Evolutionary conservation across 2,113 vertebrate species (phyloP).

Genomic region (Corydoras maculifer): DNA sequence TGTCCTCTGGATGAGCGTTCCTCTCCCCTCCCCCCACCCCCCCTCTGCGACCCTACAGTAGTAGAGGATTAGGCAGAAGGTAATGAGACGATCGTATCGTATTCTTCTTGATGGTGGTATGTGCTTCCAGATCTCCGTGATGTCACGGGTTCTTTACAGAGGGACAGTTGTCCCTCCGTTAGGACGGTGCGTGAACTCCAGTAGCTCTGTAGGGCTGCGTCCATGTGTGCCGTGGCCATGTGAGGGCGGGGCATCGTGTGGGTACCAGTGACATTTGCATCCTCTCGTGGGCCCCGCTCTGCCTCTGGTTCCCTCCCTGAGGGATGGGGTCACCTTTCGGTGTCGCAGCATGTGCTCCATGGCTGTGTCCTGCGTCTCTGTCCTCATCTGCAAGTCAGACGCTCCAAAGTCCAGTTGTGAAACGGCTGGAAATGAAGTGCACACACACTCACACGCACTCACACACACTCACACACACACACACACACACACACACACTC

Average conservation of each 20-base stretch:
- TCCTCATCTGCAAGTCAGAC: slow-evolving; percentile 15
- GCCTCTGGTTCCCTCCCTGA: slow-evolving; percentile 19
- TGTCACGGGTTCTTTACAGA: no score
- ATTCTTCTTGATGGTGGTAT: no score
- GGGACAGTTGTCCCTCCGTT: neutral
- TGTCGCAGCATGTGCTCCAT: slow-evolving; percentile 18
- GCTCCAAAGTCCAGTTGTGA: slow-evolving; percentile 12
- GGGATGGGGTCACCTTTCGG: slow-evolving; percentile 45
- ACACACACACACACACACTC: no score
- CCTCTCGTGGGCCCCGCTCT: slow-evolving; percentile 10
- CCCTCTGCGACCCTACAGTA: no score
- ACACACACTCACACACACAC: no score
- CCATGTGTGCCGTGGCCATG: slow-evolving; percentile 1
- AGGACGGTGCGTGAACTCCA: no score
- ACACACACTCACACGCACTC: no score
- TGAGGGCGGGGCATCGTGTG: slow-evolving; percentile 19
- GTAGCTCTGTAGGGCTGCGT: neutral
- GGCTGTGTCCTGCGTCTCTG: slow-evolving; percentile 14
- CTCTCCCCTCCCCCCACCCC: no score
- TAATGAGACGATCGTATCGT: no score
- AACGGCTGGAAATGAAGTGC: neutral
- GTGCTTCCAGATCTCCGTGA: no score
- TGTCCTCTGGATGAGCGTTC: no score
- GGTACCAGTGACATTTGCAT: slow-evolving; percentile 38
- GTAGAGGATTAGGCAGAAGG: no score